Percentiles rank a stretch among this genome's conserved stretches.
Conservation (phyloP, 2,797 vertebrate genomes). For the Streptopelia turtur region DNA sequence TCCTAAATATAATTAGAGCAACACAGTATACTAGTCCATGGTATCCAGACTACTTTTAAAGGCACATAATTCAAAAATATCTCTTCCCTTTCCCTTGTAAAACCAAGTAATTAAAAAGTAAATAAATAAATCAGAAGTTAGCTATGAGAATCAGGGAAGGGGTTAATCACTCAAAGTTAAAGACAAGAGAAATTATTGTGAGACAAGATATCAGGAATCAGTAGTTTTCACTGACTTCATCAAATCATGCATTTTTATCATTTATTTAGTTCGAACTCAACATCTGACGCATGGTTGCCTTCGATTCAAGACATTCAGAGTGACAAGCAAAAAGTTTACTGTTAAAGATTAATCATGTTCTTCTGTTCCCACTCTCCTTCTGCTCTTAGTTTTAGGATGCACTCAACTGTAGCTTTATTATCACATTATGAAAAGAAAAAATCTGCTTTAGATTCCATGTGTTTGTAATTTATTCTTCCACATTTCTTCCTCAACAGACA, state of each 20-base stretch:
- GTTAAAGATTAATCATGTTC: constrained; percentile 69
- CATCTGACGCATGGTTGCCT: constrained; percentile 50
- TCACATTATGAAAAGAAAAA: neutral
- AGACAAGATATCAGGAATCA: neutral
- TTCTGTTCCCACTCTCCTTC: constrained; percentile 69
- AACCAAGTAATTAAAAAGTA: neutral
- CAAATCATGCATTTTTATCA: constrained; percentile 18
- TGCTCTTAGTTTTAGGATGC: constrained; percentile 45
- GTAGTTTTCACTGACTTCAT: neutral
- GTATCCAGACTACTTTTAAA: neutral
- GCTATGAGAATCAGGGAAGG: neutral
- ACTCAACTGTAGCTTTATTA: constrained; percentile 33
- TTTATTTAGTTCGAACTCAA: constrained; percentile 41
- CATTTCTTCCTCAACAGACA: neutral
- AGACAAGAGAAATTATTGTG: neutral
- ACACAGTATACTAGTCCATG: neutral
- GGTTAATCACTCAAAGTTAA: neutral
- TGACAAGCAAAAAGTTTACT: constrained; percentile 68
- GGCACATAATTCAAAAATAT: neutral
- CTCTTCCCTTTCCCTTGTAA: neutral
- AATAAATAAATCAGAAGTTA: neutral
- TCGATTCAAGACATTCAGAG: constrained; percentile 54
- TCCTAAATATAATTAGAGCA: neutral
- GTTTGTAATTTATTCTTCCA: constrained; percentile 25
- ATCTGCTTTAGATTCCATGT: neutral